phyloP scores from a whole-genome alignment of 2,113 vertebrate genomes.

The Chaetops frenatus region DNA sequence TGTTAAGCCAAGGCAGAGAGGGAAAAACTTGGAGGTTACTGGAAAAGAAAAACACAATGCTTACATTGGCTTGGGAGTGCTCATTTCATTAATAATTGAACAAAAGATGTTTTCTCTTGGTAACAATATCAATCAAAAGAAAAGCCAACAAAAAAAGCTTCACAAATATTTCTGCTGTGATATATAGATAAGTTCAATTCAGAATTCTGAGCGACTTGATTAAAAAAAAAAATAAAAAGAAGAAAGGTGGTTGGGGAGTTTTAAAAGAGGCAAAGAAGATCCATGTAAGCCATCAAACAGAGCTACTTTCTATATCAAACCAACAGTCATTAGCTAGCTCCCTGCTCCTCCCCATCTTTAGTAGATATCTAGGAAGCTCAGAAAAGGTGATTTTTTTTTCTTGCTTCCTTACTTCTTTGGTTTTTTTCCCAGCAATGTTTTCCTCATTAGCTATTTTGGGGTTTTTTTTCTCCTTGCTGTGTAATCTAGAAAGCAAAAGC shows the following conservation, averaged over 20 bases:
- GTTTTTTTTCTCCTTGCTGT: background rate
- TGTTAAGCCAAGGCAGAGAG: background rate
- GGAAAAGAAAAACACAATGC: background rate
- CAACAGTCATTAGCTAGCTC: background rate
- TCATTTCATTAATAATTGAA: background rate
- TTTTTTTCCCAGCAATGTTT: background rate
- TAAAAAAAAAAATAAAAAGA: background rate
- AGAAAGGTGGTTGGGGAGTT: accelerated
- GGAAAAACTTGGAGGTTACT: background rate
- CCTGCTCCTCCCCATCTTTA: background rate
- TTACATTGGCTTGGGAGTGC: background rate
- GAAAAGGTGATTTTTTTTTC: background rate
- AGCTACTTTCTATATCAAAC: background rate
- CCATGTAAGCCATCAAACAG: background rate
- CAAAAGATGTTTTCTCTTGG: background rate
- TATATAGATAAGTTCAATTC: background rate
- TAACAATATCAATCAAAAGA: background rate
- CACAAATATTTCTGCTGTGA: background rate
- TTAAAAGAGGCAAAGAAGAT: background rate
- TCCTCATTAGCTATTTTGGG: background rate
- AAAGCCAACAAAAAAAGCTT: background rate
- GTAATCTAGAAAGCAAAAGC: background rate
- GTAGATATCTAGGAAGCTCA: background rate
- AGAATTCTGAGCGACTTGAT: accelerated
- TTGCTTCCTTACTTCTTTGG: background rate